Base-by-base conservation (phyloP, 2,113 vertebrate species). In the Pseudopodoces humilis region DNA sequence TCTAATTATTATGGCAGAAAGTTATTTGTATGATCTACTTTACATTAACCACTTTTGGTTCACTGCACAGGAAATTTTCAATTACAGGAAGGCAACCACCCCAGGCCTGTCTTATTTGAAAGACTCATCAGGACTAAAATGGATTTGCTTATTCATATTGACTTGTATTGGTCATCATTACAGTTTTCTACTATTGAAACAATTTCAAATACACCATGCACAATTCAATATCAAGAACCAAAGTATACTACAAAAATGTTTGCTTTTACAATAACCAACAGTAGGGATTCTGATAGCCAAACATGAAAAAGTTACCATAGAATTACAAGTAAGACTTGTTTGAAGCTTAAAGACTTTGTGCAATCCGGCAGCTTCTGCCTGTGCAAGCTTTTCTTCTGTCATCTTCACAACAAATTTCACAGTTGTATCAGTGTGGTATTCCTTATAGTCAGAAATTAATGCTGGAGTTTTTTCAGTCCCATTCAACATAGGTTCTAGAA, bases 331-430 rank as follows among this genome's bases (percentile, higher is more conserved):
- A 91, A 99, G 99, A 92, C 98, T 98, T 92, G 99, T 99, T 95
- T 99, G 99, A 94, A 99, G 98, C 92, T 99, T 99, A 97, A 99
- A 99, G 90, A 99, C 99, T 97, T 99, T 99, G 97, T 99, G 99
- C 64, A 99, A 97, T 30, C 99, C 99, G 37, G 98, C 99, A 60
- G 99, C 98, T 97, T 99, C 99, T n/a, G 99, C 99, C 94, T 99
- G 99, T 43, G 98, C 98, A 94, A 99, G 98, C 77, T 99, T 99
- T 95, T 99, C 99, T 98, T 99, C 99, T 12, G 98, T 98, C 99
- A 99, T 99, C 95, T 99, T 99, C 55, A 99, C 99, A 95, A 99
- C 97, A 96, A 99, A 99, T 98, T 99, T 99, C 86, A 99, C 99
- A 49, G 99, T 99, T 8, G 98, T 97, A 87, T 99, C 99, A 21